Evolutionary conservation across 53 echinoderm and acorn worm genomes (phyloP).

Genomic region (Paracentrotus lividus): DNA sequence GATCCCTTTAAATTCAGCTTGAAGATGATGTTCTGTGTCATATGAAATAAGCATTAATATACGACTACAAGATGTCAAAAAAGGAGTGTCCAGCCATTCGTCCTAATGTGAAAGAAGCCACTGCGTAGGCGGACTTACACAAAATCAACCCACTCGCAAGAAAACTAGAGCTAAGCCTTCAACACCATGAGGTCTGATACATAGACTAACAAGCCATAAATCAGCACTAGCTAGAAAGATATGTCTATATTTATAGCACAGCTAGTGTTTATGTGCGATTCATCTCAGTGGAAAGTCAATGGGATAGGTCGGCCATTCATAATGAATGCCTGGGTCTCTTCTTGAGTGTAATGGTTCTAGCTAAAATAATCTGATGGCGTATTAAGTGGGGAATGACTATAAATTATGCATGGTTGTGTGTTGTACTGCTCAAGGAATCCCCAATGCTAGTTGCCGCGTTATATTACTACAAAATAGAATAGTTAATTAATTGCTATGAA

Average conservation of each 20-base stretch:
- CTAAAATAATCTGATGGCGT: background rate
- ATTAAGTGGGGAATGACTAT: background rate
- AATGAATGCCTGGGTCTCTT: background rate
- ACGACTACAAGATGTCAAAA: background rate
- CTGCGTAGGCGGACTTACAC: background rate
- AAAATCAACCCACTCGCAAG: background rate
- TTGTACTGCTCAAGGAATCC: background rate
- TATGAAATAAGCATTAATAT: too few relatives aligned
- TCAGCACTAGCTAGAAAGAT: conserved; percentile 24
- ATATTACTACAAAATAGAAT: too few relatives aligned
- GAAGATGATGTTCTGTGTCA: too few relatives aligned
- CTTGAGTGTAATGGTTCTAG: background rate
- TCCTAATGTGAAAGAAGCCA: background rate
- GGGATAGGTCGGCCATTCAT: background rate
- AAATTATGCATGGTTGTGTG: background rate
- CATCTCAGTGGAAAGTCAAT: conserved; percentile 24
- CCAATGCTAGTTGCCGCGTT: too few relatives aligned
- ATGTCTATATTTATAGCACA: conserved; percentile 37
- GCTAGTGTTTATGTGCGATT: conserved; percentile 20
- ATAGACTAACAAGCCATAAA: conserved; percentile 10
- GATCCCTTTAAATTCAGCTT: too few relatives aligned
- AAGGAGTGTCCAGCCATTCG: background rate
- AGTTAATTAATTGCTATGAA: too few relatives aligned
- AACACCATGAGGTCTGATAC: background rate
- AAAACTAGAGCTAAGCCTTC: background rate